phyloP scores from a whole-genome alignment of 2,888 invertebrate species.

The Trichogramma dendrolimi region DNA sequence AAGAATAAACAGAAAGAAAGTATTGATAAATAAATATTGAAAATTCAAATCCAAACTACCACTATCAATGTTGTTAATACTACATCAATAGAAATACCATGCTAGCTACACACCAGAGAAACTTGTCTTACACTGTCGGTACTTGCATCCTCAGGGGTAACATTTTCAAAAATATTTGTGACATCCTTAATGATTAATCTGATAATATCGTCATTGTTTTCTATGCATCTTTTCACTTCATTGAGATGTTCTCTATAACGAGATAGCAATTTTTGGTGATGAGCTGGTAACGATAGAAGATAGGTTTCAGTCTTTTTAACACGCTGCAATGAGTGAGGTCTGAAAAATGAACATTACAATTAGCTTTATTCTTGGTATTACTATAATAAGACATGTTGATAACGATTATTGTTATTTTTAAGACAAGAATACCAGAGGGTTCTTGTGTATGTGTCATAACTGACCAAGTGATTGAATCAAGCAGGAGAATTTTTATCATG shows the following conservation, averaged over 20 bases:
- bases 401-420: too few relatives aligned
- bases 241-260: conserved; percentile 74
- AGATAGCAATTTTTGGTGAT: conserved; percentile 71
- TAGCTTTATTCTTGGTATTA: background rate
- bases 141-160: conserved; percentile 48
- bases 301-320: conserved; percentile 75
- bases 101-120: conserved; percentile 36
- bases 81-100: conserved; percentile 16
- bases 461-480: background rate
- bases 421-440: too few relatives aligned
- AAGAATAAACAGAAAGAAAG: too few relatives aligned
- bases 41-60: background rate
- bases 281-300: conserved; percentile 66
- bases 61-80: conserved; percentile 10
- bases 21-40: too few relatives aligned
- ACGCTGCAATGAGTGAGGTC: conserved; percentile 70
- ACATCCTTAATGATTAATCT: conserved; percentile 74
- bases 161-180: conserved; percentile 81
- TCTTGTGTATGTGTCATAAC: too few relatives aligned
- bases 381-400: background rate
- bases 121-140: conserved; percentile 45
- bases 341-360: conserved; percentile 45
- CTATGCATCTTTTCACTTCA: conserved; percentile 73
- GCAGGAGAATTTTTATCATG: background rate
- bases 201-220: conserved; percentile 65